Conservation (phyloP, 2,797 vertebrate genomes). For the Crypturellus tataupa region DNA sequence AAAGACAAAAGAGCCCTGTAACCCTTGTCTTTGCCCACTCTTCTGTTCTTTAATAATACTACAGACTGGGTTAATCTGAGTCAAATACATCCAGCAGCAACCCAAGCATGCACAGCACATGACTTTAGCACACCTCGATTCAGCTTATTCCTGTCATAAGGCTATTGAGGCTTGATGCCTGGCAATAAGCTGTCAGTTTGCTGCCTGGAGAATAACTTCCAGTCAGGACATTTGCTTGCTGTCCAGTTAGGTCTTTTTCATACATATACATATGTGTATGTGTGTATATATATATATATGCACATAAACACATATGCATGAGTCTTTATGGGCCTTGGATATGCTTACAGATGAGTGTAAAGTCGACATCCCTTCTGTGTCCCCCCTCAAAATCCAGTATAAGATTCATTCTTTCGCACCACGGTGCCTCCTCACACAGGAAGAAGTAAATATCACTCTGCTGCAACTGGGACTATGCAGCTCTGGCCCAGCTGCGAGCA, state of each 20-base stretch:
- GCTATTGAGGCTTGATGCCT: neutral
- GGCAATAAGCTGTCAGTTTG: conserved; percentile 46
- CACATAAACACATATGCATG: neutral
- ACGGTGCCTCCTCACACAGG: no score
- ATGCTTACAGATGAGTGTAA: neutral
- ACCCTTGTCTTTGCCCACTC: neutral
- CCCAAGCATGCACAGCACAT: neutral
- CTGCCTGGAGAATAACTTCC: neutral
- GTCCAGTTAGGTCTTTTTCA: neutral
- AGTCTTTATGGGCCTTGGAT: neutral
- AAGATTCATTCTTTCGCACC: neutral
- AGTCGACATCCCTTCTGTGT: neutral
- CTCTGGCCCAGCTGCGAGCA: neutral
- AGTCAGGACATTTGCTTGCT: neutral
- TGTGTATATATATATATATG: neutral
- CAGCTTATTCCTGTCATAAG: neutral
- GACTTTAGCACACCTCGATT: neutral
- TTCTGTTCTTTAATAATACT: neutral
- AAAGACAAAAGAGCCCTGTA: conserved; percentile 36
- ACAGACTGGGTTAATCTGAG: neutral
- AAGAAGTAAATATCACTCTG: neutral
- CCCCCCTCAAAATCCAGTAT: neutral
- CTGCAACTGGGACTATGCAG: neutral
- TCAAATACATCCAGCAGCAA: neutral
- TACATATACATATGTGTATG: neutral